These are phyloP conservation scores for Alloscopus bannaensis DNA, from an alignment of 2,888 invertebrate genomes.

Conservation along the genomic window DNA sequence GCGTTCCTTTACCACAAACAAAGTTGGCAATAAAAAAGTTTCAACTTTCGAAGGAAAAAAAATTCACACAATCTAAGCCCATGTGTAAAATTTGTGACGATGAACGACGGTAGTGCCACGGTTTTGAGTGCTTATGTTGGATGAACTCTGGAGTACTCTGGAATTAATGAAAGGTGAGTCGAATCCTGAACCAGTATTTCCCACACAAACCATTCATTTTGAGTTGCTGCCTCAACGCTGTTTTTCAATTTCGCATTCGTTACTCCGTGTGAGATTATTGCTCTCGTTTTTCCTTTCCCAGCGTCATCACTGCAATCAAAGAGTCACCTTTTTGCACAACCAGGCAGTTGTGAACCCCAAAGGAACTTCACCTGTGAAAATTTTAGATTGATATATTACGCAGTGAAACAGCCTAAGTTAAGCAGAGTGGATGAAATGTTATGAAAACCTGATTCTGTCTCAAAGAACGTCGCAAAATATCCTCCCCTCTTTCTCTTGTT, in stretches of 20 bases:
- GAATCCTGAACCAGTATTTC: not conserved
- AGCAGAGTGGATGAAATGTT: not conserved
- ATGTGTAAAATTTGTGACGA: no score
- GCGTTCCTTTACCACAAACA: no score
- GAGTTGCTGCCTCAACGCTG: conserved; percentile 6
- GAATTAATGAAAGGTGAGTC: not conserved
- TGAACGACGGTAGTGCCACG: not conserved
- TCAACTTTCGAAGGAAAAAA: no score
- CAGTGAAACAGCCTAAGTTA: not conserved
- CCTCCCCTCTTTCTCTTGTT: not conserved
- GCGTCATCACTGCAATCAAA: not conserved
- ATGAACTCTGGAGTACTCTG: not conserved
- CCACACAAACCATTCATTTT: conserved; percentile 1
- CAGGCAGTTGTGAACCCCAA: not conserved
- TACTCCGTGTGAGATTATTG: conserved; percentile 17
- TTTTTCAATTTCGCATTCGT: conserved; percentile 3
- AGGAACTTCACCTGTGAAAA: conserved; percentile 35
- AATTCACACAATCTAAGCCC: no score
- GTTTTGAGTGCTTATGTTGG: not conserved
- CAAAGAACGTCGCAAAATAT: not conserved
- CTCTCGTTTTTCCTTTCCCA: conserved; percentile 7
- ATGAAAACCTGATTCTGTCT: conserved; percentile 26
- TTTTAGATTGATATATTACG: conserved; percentile 2
- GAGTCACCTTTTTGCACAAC: not conserved
- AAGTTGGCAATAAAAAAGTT: no score